Percentiles rank a stretch among this genome's conserved stretches.
Conservation (phyloP, 1,140 invertebrate genomes). For the Papilio polyxenes region DNA sequence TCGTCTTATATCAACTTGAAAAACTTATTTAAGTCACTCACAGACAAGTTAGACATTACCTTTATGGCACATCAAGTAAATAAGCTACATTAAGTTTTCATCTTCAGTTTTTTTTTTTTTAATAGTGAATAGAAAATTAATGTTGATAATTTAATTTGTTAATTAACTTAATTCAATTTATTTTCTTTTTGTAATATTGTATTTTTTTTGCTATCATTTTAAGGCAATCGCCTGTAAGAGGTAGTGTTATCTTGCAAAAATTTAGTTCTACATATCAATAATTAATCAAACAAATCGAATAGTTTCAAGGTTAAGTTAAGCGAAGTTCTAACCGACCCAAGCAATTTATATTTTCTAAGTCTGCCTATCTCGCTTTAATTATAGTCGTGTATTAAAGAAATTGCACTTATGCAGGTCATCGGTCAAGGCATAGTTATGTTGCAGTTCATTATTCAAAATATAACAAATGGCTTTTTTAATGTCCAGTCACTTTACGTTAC, state of each 20-base stretch:
- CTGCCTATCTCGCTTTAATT: background rate
- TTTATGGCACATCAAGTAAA: background rate
- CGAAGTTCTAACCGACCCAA: no score
- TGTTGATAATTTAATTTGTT: background rate
- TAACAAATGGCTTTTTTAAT: slow-evolving; percentile 40
- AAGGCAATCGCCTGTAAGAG: no score
- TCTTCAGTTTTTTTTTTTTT: background rate
- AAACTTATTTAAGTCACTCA: slow-evolving; percentile 23
- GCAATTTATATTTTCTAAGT: no score
- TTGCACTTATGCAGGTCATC: slow-evolving; percentile 3
- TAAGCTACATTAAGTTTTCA: background rate
- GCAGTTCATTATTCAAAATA: slow-evolving; percentile 37
- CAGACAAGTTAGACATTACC: background rate
- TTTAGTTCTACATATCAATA: no score
- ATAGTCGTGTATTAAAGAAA: slow-evolving; percentile 5
- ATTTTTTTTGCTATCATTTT: no score
- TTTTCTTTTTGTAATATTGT: no score
- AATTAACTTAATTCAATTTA: no score
- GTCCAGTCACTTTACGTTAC: slow-evolving; percentile 26
- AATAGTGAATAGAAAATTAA: background rate
- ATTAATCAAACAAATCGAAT: no score
- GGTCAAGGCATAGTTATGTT: slow-evolving; percentile 29
- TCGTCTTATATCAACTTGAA: slow-evolving; percentile 21
- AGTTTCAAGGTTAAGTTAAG: no score
- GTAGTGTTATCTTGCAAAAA: no score